Base-by-base conservation (phyloP, 2,888 invertebrate genomes). In the Caenorhabditis becei region DNA sequence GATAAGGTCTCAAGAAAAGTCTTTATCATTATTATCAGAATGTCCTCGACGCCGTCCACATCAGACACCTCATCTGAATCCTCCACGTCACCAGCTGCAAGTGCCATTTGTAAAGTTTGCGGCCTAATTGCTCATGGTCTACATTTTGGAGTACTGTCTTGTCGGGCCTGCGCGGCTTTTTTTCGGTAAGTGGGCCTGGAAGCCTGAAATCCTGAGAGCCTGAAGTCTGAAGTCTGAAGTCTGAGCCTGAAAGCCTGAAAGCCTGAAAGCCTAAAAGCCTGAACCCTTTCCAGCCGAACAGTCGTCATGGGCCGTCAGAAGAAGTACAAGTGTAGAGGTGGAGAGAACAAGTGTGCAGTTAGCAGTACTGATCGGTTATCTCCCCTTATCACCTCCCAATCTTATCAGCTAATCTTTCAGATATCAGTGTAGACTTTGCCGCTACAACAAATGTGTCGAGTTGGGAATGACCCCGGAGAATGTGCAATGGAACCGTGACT, bases 401-500 rank as follows among this genome's bases (percentile, higher is more conserved):
- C 5, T 26, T 56, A 10, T 23, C 0, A n/a, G 20, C 1, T 20
- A n/a, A 41, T 51, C 16, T 62, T 71, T 1, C 56, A 67, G 83
- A 37, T 80, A 81, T 44, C 71, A 77, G 28, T 84, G 84, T 41
- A 28, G 82, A 47, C 44, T 79, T 16, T 84, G 84, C 35, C 66
- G 84, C 11, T 84, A 72, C 37, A 74, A 82, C 11, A 84, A 84
- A 54, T 84, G 84, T 54, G 71, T 79, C 2, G 28, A 54, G 4
- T 53, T 82, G 2, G 84, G 84, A 5, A 84, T 84, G 84, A 84
- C 84, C 7, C 53, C 77, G 8, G 84, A 84, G n/a, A 83, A 83
- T 63, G 83, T 83, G 1, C 83, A 83, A 65, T 83, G 65, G 63
- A 83, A 83, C 44, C 70, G 83, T n/a, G 83, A 83, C 41, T 71